Base-by-base conservation (phyloP, 1,140 invertebrate genomes). In the Cyclina sinensis region DNA sequence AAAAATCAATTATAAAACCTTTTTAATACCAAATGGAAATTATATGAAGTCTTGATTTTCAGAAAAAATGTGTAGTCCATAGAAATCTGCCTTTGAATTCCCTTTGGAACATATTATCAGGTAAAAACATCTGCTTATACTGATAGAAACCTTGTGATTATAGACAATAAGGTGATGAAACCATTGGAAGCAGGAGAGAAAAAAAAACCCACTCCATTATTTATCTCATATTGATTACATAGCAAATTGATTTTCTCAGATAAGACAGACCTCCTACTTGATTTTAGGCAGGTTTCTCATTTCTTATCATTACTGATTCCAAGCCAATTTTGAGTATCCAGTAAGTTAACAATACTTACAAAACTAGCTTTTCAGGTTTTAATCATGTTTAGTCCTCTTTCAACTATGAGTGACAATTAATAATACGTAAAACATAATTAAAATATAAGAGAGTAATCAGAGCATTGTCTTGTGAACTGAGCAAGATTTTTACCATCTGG, bases 151-250 rank as follows among this genome's bases (percentile, higher is more conserved):
- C 43, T 43, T 43, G 43, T 43, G 43, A 43, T 43, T 43, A n/a
- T 5, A 35, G 1, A 35, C 35, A 70, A 70, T 39, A 30, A 70
- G 32, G 32, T 70, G 65, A 16, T 18, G 30, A 70, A 21, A 37
- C 65, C 27, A 70, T 37, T 14, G 24, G 35, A 37, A 27, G 24
- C 4, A 30, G 16, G 11, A 18, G 32, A 35, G 37, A 70, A n/a
- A 65, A 65, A 37, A 27, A 37, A 70, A 70, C 35, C 35, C 65
- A 37, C 35, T 70, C 32, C 65, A 70, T 70, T 70, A 70, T 70
- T 70, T 70, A 70, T 70, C 65, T 65, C 59, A 27, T 70, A 70
- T 37, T 39, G 65, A 70, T 70, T 27, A 14, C 9, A 16, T 1
- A 18, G 32, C 1, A 70, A 70, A 70, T 70, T 70, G 35, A n/a